Evolutionary conservation across 2,113 vertebrate genomes (phyloP).

Genomic region (Carollia perspicillata): DNA sequence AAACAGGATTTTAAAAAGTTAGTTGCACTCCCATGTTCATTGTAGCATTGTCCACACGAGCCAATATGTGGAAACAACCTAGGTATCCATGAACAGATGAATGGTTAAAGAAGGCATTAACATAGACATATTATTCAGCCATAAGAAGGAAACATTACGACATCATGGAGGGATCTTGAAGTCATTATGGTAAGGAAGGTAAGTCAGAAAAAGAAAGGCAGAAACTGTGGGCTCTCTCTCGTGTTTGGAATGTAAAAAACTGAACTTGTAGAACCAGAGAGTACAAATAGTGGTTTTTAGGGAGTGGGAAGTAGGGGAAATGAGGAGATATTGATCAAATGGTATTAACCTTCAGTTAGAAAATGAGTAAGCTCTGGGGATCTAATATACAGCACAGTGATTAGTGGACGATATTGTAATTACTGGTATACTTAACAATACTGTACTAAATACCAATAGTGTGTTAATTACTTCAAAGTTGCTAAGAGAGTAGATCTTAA

Average conservation of each 20-base stretch:
- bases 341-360: not conserved
- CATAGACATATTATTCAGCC: not conserved
- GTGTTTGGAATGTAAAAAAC: not conserved
- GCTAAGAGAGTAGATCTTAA: not conserved
- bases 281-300: not conserved
- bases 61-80: no score
- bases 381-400: not conserved
- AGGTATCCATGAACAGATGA: not conserved
- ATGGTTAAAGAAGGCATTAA: not conserved
- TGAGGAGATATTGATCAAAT: not conserved
- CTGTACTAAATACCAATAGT: not conserved
- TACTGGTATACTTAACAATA: not conserved
- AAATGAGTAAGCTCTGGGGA: not conserved
- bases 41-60: no score
- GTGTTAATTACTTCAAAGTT: not conserved
- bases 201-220: not conserved
- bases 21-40: no score
- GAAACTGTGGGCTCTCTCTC: not conserved
- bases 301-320: not conserved
- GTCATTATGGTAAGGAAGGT: not conserved
- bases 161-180: not conserved
- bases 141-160: not conserved
- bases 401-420: not conserved
- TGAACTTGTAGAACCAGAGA: not conserved
- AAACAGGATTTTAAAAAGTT: no score